Evolutionary conservation across 2,113 vertebrate genomes (phyloP).

Genomic region (Channa argus): DNA sequence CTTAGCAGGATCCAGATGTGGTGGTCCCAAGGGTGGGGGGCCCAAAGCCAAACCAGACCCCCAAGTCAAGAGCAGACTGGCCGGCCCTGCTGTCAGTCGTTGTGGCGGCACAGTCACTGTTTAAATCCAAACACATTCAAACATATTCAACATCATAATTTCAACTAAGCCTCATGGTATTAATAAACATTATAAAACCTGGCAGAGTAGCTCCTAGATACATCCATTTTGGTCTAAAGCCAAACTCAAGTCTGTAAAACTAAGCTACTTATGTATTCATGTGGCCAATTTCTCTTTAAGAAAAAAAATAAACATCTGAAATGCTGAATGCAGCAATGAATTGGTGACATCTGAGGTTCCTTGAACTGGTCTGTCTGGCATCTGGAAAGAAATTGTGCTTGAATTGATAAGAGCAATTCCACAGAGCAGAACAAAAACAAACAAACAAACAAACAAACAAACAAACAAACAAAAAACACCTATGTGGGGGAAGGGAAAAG

Average conservation of each 20-base stretch:
- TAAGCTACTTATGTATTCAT: not conserved
- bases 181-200: not conserved
- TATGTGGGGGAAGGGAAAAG: conserved; percentile 45
- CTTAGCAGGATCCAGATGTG: conserved; percentile 99
- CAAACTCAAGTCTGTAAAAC: not conserved
- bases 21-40: conserved; percentile 87
- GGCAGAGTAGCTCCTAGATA: not conserved
- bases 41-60: conserved; percentile 77
- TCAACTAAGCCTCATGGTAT: not conserved
- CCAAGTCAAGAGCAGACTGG: conserved; percentile 82
- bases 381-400: conserved; percentile 84
- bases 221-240: not conserved
- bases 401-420: conserved; percentile 92
- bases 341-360: conserved; percentile 6
- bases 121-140: conserved; percentile 55
- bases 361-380: conserved; percentile 79
- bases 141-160: conserved; percentile 9
- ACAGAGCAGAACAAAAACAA: conserved; percentile 52
- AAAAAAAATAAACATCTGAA: too few relatives aligned
- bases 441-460: not conserved
- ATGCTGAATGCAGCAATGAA: not conserved
- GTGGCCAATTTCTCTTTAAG: not conserved
- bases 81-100: conserved; percentile 77
- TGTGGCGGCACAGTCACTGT: conserved; percentile 71
- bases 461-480: not conserved